Percentiles rank a stretch among this genome's conserved stretches.
Evolutionary conservation across 2,797 vertebrate genomes (phyloP).

Genomic region (Platyrinchus mystaceus): DNA sequence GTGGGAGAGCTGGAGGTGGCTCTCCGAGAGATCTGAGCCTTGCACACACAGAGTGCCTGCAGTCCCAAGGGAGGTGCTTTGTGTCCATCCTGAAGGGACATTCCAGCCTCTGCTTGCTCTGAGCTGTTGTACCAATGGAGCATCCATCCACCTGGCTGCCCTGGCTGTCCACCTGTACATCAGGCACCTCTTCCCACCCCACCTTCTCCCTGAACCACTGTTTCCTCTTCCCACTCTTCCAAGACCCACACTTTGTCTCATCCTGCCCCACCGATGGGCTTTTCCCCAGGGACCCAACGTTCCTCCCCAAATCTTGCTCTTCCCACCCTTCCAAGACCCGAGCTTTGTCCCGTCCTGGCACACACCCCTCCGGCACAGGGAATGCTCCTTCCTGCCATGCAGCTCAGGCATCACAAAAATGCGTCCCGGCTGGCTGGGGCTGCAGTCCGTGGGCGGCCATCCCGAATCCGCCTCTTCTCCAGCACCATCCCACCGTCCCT

Average conservation of each 20-base stretch:
- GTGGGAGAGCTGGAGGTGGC: not conserved
- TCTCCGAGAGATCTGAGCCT: not conserved
- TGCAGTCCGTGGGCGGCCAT: not conserved
- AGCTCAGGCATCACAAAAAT: not conserved
- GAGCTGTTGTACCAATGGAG: not conserved
- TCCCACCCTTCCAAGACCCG: not conserved
- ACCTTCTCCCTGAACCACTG: not conserved
- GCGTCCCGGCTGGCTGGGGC: not conserved
- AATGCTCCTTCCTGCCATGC: not conserved
- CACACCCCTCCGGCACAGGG: not conserved
- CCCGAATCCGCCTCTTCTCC: not conserved
- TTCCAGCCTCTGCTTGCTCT: not conserved
- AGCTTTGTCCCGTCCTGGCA: not conserved
- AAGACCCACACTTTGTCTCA: accelerated
- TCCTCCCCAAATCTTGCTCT: not conserved
- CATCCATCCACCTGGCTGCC: not conserved
- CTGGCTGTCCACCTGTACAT: not conserved
- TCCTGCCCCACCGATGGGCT: accelerated
- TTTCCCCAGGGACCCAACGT: accelerated
- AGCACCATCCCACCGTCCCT: not conserved
- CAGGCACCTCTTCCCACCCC: not conserved
- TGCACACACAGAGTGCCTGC: no score
- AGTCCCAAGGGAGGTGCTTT: not conserved
- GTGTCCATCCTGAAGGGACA: not conserved
- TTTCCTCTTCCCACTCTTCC: not conserved